Percentiles rank a stretch among this genome's conserved stretches.
Evolutionary conservation across 2,888 invertebrate species (phyloP).

Genomic region (Dasysyrphus albostriatus): DNA sequence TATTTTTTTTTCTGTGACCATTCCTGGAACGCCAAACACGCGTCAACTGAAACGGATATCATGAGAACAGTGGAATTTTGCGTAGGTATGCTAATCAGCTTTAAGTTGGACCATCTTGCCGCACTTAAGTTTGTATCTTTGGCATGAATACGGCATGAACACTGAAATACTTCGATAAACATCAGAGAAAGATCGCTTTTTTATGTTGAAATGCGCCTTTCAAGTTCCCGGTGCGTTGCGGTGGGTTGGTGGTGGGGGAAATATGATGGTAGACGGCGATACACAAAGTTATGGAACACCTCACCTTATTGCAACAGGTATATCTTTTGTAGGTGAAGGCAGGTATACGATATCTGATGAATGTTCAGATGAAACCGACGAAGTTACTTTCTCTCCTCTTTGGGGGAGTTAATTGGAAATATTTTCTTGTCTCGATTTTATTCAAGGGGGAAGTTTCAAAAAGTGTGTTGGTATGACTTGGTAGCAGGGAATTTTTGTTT

Average conservation of each 20-base stretch:
- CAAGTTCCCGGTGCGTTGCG: background rate
- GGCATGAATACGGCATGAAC: conserved; percentile 44
- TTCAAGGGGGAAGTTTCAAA: background rate
- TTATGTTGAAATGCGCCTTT: conserved; percentile 34
- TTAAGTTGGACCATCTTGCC: conserved; percentile 44
- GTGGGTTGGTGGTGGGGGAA: too few relatives aligned
- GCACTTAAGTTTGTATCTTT: conserved; percentile 44
- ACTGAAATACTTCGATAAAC: conserved; percentile 61
- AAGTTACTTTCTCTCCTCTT: conserved; percentile 19
- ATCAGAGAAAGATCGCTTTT: conserved; percentile 40
- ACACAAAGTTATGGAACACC: conserved; percentile 57
- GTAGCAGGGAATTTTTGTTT: background rate
- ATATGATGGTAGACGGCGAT: background rate
- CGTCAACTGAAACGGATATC: conserved; percentile 51
- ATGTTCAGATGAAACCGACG: conserved; percentile 11
- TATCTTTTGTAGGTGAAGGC: conserved; percentile 7
- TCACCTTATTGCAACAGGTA: conserved; percentile 37
- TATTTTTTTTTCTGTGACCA: conserved; percentile 5
- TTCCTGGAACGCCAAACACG: conserved; percentile 56
- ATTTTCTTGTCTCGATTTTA: conserved; percentile 18
- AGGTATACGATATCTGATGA: background rate
- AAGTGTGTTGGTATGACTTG: conserved; percentile 10
- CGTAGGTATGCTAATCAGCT: conserved; percentile 74
- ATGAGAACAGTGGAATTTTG: conserved; percentile 48
- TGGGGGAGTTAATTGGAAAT: conserved; percentile 40